phyloP scores from a whole-genome alignment of 2,888 invertebrate genomes.

The Timema podura region DNA sequence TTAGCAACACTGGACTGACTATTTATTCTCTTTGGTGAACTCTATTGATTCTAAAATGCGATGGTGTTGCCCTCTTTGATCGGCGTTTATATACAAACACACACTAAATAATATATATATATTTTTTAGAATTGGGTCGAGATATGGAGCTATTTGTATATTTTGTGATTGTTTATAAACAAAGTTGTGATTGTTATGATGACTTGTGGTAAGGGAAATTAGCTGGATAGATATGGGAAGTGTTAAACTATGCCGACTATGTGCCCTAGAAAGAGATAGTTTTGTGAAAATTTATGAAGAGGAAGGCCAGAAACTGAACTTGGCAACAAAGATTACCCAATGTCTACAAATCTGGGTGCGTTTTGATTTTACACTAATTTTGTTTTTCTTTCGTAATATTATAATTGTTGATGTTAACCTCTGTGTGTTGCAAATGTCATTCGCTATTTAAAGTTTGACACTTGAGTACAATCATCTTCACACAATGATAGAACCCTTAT shows the following conservation, averaged over 20 bases:
- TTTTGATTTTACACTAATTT: background rate
- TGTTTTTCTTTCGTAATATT: no score
- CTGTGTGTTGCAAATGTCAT: no score
- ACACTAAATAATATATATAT: conserved; percentile 12
- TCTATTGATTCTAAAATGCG: no score
- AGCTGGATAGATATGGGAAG: conserved; percentile 23
- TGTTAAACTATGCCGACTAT: conserved; percentile 29
- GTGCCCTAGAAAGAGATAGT: conserved; percentile 28
- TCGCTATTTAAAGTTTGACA: no score
- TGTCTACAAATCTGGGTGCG: conserved; percentile 40
- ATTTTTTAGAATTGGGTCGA: conserved; percentile 21
- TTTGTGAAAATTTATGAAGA: conserved; percentile 37
- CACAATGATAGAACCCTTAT: no score
- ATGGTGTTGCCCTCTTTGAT: conserved; percentile 27
- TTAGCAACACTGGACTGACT: no score
- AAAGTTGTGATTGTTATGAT: conserved; percentile 23
- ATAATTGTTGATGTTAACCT: no score
- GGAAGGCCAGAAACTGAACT: conserved; percentile 36
- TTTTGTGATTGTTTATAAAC: conserved; percentile 28
- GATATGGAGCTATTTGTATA: conserved; percentile 15
- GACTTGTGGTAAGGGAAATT: conserved; percentile 33
- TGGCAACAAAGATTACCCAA: conserved; percentile 38
- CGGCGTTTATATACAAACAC: conserved; percentile 15
- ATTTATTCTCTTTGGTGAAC: no score
- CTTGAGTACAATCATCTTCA: no score